A percentile compares a stretch with the other conserved stretches of the same genome.
Conservation (phyloP, 2,113 vertebrate genomes). For the Myrmecophaga tridactyla region DNA sequence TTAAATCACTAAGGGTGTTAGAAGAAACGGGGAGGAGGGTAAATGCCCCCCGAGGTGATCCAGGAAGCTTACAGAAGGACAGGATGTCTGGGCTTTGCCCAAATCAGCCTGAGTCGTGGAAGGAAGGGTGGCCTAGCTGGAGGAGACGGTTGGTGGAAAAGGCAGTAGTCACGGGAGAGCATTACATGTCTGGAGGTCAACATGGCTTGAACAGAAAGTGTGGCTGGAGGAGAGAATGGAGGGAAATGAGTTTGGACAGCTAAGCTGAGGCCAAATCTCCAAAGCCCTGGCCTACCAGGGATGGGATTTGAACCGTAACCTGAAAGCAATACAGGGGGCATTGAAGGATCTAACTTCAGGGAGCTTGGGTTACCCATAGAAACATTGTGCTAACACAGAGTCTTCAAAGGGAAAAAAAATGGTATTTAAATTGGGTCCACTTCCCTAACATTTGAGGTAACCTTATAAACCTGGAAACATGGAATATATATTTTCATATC, state of each 20-base stretch:
- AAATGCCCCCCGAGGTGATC: background rate
- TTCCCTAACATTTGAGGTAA: background rate
- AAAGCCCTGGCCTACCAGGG: background rate
- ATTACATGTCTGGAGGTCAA: background rate
- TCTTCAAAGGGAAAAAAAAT: background rate
- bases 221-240: background rate
- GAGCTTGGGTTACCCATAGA: background rate
- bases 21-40: background rate
- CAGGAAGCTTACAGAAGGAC: background rate
- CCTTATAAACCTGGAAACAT: background rate
- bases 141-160: background rate
- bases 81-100: background rate
- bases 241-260: background rate
- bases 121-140: background rate
- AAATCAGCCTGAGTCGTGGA: rapidly evolving
- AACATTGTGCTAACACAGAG: background rate
- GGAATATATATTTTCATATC: rapidly evolving
- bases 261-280: background rate
- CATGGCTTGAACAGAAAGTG: background rate
- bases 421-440: background rate
- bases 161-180: background rate
- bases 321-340: background rate
- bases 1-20: background rate
- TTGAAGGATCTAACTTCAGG: background rate
- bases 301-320: background rate